Evolutionary conservation across 2,888 invertebrate species (phyloP).

Genomic region (Meteorus cinctellus): DNA sequence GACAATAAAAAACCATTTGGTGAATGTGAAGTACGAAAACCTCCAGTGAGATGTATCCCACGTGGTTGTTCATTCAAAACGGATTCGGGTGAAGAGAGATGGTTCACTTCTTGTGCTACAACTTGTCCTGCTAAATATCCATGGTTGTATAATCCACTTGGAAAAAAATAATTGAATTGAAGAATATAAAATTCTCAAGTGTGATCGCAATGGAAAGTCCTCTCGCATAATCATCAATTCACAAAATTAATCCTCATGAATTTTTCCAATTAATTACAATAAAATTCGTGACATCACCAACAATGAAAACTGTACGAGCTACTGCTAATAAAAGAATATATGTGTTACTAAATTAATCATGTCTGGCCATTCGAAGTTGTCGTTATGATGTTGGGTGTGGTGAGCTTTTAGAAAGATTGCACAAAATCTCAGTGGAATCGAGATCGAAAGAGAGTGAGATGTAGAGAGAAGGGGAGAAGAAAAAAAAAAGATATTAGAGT

Average conservation of each 20-base stretch:
- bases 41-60: slow-evolving; percentile 58
- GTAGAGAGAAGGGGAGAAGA: not conserved
- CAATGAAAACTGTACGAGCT: not conserved
- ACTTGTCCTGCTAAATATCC: slow-evolving; percentile 76
- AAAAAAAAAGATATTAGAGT: slow-evolving; percentile 39
- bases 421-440: slow-evolving; percentile 5
- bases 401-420: slow-evolving; percentile 23
- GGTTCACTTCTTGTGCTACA: slow-evolving; percentile 74
- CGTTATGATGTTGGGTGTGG: not conserved
- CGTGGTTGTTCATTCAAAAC: slow-evolving; percentile 58
- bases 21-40: slow-evolving; percentile 59
- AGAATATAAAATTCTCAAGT: too few relatives aligned
- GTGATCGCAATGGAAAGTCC: too few relatives aligned
- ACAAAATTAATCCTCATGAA: too few relatives aligned
- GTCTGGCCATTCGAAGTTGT: not conserved
- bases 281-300: not conserved
- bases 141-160: slow-evolving; percentile 77
- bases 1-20: slow-evolving; percentile 62
- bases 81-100: slow-evolving; percentile 68
- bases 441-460: slow-evolving; percentile 2
- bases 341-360: slow-evolving; percentile 6
- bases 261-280: too few relatives aligned
- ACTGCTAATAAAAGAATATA: slow-evolving; percentile 6
- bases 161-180: slow-evolving; percentile 51
- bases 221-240: too few relatives aligned